A percentile compares a stretch with the other conserved stretches of the same genome.
Evolutionary conservation across 2,888 invertebrate species (phyloP).

Genomic region (Torymus tubicola): DNA sequence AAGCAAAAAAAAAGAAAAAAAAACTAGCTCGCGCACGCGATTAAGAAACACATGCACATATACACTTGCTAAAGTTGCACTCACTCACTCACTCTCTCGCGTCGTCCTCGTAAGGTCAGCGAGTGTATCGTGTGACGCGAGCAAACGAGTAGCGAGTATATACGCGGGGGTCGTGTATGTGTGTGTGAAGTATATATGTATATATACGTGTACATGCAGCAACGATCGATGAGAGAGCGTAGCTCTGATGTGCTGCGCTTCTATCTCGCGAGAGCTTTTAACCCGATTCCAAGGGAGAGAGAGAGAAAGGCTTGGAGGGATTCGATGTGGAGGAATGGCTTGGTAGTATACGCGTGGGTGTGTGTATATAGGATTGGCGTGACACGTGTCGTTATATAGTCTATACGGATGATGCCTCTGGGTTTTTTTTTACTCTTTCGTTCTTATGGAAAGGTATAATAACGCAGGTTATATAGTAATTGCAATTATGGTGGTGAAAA

Average conservation of each 20-base stretch:
- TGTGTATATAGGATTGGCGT: too few relatives aligned
- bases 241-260: not conserved
- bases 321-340: too few relatives aligned
- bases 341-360: too few relatives aligned
- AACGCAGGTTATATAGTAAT: too few relatives aligned
- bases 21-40: constrained; percentile 8
- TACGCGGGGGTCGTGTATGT: constrained; percentile 18
- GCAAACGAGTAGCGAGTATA: not conserved
- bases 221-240: not conserved
- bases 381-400: too few relatives aligned
- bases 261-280: constrained; percentile 16
- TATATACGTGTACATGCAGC: too few relatives aligned
- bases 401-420: too few relatives aligned
- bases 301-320: too few relatives aligned
- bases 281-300: constrained; percentile 17
- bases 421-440: too few relatives aligned
- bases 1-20: not conserved
- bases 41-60: constrained; percentile 39
- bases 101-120: constrained; percentile 51
- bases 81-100: too few relatives aligned
- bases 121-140: constrained; percentile 38
- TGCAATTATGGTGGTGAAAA: too few relatives aligned
- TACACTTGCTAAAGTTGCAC: not conserved
- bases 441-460: too few relatives aligned
- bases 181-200: constrained; percentile 15